Evolutionary conservation across 2,113 vertebrate species (phyloP).

Genomic region (Lepisosteus oculatus): DNA sequence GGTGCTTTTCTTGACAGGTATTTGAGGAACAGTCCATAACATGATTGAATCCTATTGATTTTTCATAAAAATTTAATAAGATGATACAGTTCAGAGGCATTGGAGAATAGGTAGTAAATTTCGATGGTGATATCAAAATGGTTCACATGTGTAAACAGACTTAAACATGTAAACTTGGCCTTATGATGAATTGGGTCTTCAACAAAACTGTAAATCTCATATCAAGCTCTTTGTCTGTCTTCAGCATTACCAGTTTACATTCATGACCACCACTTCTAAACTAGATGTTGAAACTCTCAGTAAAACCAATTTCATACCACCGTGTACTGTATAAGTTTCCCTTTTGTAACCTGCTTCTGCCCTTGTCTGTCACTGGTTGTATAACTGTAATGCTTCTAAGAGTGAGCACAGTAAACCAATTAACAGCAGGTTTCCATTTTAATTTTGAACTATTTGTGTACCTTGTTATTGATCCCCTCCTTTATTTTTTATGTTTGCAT

Average conservation of each 20-base stretch:
- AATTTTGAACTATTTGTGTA: no score
- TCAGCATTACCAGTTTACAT: neutral
- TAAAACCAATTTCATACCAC: no score
- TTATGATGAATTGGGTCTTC: neutral
- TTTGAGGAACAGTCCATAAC: conserved; percentile 45
- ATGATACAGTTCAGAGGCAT: conserved; percentile 62
- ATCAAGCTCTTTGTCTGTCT: neutral
- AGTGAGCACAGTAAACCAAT: no score
- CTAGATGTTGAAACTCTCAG: no score
- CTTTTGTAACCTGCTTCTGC: no score
- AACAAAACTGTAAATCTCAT: neutral
- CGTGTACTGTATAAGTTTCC: no score
- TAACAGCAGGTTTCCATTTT: no score
- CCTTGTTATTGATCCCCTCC: no score
- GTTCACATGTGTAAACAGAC: conserved; percentile 36
- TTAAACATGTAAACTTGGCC: conserved; percentile 15
- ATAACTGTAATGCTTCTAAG: no score
- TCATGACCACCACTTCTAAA: no score
- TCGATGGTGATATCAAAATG: conserved; percentile 37
- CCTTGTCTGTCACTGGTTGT: no score
- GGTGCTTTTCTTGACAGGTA: conserved; percentile 27
- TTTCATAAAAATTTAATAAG: conserved; percentile 68
- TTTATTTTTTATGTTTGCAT: no score
- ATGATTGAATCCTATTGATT: conserved; percentile 60
- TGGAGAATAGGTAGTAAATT: conserved; percentile 60